Base-by-base conservation (phyloP, 2,113 vertebrate genomes). In the Spea multiplicata region DNA sequence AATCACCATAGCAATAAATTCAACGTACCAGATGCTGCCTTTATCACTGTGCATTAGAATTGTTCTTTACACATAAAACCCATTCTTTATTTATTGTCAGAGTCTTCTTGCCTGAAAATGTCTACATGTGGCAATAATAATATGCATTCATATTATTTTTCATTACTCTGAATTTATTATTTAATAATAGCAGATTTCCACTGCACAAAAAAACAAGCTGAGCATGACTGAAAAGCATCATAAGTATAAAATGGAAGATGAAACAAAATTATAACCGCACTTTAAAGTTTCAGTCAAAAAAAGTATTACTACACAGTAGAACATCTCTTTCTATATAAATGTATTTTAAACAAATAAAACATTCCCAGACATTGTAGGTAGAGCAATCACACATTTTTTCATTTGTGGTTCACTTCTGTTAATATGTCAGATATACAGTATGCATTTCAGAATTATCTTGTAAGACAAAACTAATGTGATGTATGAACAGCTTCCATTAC, bases 401-500 rank as follows among this genome's bases (percentile, higher is more conserved):
- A 65, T 59, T 59, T 30, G 30, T 30, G 30, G 30, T 30, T 30
- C 1, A 53, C 10, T 53, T 53, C 50, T 53, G 50, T 75, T 66
- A 30, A 66, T 75, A 53, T 75, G 66, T 75, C 48, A n/a, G 30
- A 55, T 67, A 30, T 30, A 76, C 66, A 66, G 13, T 52, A 67
- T 67, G 62, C 14, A 53, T 66, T 75, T 66, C 13, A 67, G 30
- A 76, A 67, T 17, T 76, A 53, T 57, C 73, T 50, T 30, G 17
- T 30, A 66, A 64, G 66, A 66, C 61, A 75, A 52, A 75, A 62
- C 66, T 75, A 75, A 53, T 55, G 74, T 55, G 62, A 66, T 75
- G 64, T 48, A 66, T 64, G 73, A 53, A 30, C 64, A 76, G 74
- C 65, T 67, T 75, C 66, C 67, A 76, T 66, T 67, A 67, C 48